Evolutionary conservation across 2,888 invertebrate species (phyloP).

Genomic region (Caradrina kadenii): DNA sequence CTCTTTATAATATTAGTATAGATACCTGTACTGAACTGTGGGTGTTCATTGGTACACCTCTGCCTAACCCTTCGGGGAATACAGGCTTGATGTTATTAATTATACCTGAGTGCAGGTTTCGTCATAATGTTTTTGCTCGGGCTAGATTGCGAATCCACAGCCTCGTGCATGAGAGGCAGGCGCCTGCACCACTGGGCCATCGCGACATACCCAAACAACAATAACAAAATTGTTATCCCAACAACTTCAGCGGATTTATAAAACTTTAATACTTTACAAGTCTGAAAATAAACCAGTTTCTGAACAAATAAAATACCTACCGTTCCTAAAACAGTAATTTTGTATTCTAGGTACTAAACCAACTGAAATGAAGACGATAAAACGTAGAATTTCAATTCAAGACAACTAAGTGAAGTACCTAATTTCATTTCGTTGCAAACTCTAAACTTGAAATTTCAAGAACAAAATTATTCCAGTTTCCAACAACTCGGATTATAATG

Average conservation of each 20-base stretch:
- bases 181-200: no score
- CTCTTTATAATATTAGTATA: no score
- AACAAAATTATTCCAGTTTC: constrained; percentile 30
- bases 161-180: no score
- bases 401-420: constrained; percentile 29
- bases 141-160: no score
- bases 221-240: background rate
- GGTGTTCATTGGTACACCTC: no score
- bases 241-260: background rate
- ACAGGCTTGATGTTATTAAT: no score
- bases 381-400: constrained; percentile 47
- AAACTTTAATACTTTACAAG: constrained; percentile 15
- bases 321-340: constrained; percentile 15
- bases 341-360: constrained; percentile 48
- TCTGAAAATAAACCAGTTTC: constrained; percentile 10
- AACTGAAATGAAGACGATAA: constrained; percentile 41
- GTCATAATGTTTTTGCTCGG: no score
- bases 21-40: no score
- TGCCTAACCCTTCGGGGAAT: no score
- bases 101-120: no score
- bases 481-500: constrained; percentile 21
- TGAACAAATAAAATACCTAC: constrained; percentile 28
- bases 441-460: constrained; percentile 31
- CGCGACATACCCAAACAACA: no score
- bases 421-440: constrained; percentile 24